phyloP scores from a whole-genome alignment of 2,113 vertebrate species.

The Sitta europaea region DNA sequence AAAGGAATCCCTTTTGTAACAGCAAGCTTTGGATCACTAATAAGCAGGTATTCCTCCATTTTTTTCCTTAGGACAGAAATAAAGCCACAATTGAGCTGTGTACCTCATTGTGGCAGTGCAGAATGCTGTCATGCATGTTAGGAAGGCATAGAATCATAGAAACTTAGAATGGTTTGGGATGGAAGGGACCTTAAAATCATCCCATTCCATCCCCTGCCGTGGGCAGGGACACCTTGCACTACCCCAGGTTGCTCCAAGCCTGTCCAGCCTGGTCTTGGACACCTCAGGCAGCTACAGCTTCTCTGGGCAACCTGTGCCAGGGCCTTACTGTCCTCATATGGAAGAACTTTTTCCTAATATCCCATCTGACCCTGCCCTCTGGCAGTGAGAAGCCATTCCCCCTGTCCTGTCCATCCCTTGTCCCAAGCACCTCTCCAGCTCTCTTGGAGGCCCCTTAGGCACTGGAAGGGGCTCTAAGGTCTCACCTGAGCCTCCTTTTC shows the following conservation, averaged over 20 bases:
- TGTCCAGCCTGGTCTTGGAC: not conserved
- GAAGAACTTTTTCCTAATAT: not conserved
- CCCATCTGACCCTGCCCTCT: not conserved
- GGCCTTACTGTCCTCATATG: rapidly evolving
- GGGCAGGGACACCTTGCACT: not conserved
- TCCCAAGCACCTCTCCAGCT: not conserved
- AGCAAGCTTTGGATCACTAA: not conserved
- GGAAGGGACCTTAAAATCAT: not conserved
- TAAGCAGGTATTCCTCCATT: not conserved
- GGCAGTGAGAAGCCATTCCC: not conserved
- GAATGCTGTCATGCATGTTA: not conserved
- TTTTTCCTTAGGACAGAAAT: not conserved
- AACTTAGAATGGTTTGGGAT: not conserved
- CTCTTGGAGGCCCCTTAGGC: not conserved
- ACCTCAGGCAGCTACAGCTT: not conserved
- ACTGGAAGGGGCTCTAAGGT: no score
- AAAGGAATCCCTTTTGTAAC: not conserved
- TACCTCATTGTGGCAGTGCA: not conserved
- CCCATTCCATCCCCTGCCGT: not conserved
- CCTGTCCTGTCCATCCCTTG: not conserved
- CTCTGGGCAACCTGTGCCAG: not conserved
- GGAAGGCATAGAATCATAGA: not conserved
- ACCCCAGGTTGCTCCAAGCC: not conserved
- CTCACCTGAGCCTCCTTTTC: not conserved
- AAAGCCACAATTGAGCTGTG: not conserved